Evolutionary conservation across 1,140 invertebrate species (phyloP).

Genomic region (Procambarus clarkii): DNA sequence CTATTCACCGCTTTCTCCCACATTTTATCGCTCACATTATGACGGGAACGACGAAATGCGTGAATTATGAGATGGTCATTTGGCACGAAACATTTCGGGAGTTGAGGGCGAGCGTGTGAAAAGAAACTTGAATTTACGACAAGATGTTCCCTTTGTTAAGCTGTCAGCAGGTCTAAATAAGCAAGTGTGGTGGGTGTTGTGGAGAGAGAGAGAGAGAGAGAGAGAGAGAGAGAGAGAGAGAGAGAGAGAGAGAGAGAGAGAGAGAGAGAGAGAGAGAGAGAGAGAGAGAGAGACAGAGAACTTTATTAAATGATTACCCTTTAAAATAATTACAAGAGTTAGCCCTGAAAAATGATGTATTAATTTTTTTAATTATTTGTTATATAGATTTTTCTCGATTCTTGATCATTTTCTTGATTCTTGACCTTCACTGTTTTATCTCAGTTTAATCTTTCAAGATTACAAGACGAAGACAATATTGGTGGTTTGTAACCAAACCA

Average conservation of each 20-base stretch:
- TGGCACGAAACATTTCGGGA: slow-evolving; percentile 15
- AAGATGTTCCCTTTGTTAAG: neutral
- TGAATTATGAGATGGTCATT: slow-evolving; percentile 15
- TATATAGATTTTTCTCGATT: too few species aligned
- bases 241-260: slow-evolving; percentile 9
- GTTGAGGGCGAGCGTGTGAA: neutral
- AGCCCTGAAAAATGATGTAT: too few species aligned
- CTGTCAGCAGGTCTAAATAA: neutral
- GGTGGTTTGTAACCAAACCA: too few species aligned
- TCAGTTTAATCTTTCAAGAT: too few species aligned
- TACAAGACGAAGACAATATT: too few species aligned
- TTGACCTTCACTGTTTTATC: too few species aligned
- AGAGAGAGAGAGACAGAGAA: neutral
- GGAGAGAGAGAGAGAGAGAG: slow-evolving; percentile 3
- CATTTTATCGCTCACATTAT: slow-evolving; percentile 7
- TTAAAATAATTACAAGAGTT: too few species aligned
- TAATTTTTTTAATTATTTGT: too few species aligned
- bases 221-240: slow-evolving; percentile 14
- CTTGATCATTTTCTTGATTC: too few species aligned
- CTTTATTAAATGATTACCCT: too few species aligned
- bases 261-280: neutral
- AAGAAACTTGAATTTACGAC: neutral
- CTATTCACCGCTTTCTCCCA: neutral
- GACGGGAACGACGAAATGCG: neutral
- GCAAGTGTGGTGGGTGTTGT: neutral